phyloP scores from a whole-genome alignment of 2,113 vertebrate species.

The Brachypodius melanocephalos region DNA sequence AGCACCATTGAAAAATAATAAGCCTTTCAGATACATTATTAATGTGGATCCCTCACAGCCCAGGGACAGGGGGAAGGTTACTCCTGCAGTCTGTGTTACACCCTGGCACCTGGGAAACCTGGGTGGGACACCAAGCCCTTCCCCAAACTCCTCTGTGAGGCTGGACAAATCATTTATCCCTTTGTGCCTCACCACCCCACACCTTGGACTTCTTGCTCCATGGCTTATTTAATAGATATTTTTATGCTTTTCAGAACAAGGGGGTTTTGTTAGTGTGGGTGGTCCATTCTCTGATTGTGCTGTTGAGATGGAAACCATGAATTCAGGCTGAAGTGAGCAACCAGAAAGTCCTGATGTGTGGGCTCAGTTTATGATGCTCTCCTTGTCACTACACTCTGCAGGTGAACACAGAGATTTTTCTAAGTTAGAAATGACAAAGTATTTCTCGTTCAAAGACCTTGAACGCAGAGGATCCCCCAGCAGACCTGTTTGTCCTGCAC shows the following conservation, averaged over 20 bases:
- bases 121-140: not conserved
- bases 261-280: not conserved
- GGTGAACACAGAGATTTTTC: accelerated
- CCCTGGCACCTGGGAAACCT: not conserved
- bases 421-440: not conserved
- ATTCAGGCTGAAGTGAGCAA: not conserved
- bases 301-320: not conserved
- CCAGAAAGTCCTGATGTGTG: not conserved
- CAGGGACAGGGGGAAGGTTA: not conserved
- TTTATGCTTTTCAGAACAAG: not conserved
- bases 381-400: not conserved
- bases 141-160: not conserved
- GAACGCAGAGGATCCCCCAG: accelerated
- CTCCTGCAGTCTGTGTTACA: not conserved
- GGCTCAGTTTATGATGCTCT: not conserved
- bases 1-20: slow-evolving; percentile 40
- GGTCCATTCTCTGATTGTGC: not conserved
- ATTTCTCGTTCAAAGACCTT: not conserved
- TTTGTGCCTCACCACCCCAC: not conserved
- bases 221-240: not conserved
- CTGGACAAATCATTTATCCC: not conserved
- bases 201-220: not conserved
- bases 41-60: not conserved
- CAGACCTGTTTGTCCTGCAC: not conserved
- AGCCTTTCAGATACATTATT: slow-evolving; percentile 31